Base-by-base conservation (phyloP, 2,888 invertebrate species). In the Amphiduros pacificus region DNA sequence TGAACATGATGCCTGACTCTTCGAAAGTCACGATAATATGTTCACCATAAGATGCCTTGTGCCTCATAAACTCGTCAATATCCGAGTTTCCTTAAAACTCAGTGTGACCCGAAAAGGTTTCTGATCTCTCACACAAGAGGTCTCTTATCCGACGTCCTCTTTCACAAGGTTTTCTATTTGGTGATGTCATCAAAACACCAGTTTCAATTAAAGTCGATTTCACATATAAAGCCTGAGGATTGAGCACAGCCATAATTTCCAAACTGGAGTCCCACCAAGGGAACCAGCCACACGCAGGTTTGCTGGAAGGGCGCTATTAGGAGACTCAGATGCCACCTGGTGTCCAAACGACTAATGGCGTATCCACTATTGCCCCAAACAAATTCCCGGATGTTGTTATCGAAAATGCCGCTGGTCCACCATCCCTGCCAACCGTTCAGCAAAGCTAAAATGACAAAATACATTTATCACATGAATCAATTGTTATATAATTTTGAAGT, bases 281-380 rank as follows among this genome's bases (percentile, higher is more conserved):
- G 59, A 5, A 59, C 59, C 17, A 59, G 36, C 59, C 59, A 59
- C 29, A 59, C 59, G 29, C 59, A 59, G 6, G 59, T 59, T 17
- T 48, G 48, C 9, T 44, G 29, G 59, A 51, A 59, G 4, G 59
- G 59, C 9, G 52, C 24, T 22, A 59, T 9, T 5, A 40, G 11
- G 11, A 59, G 40, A 6, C 29, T 41, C 1, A 27, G 40, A n/a
- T 36, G 52, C 59, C 59, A 59, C 48, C 20, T 59, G 36, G 59
- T 52, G 44, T 59, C 52, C 5, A 53, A 29, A 9, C 52, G 59
- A 29, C 52, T 52, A 31, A 59, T 59, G 17, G 53, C 53, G 20
- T 27, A 50, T 48, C 59, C 59, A 1, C 27, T 41, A 17, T 40
- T 44, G 22, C 28, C 6, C 59, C 59, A 59, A 4, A 26, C 36